Evolutionary conservation across 1,140 invertebrate genomes (phyloP).

Genomic region (Trichogramma pretiosum): DNA sequence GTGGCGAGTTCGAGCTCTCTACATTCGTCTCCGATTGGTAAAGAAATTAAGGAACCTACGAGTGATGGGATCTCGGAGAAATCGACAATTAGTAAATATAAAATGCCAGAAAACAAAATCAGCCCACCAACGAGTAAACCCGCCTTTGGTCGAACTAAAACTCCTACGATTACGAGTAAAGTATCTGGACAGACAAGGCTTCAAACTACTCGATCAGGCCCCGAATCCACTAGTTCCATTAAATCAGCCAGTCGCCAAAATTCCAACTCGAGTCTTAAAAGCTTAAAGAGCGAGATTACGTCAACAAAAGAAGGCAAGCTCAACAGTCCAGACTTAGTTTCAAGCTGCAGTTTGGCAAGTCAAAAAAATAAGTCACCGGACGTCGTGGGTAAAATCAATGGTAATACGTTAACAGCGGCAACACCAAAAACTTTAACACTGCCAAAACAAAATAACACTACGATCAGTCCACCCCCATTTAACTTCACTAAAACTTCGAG

Average conservation of each 20-base stretch:
- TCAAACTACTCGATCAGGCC: too few relatives aligned
- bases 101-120: too few relatives aligned
- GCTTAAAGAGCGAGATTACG: conserved; percentile 1
- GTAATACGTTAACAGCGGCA: conserved; percentile 15
- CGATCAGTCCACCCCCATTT: conserved; percentile 27
- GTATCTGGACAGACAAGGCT: too few relatives aligned
- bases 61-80: too few relatives aligned
- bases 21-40: background rate
- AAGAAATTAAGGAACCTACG: too few relatives aligned
- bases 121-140: conserved; percentile 18
- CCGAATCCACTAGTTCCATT: too few relatives aligned
- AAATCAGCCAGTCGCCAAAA: conserved; percentile 17
- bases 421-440: conserved; percentile 25
- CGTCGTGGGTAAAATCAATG: conserved; percentile 32
- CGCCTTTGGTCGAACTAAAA: conserved; percentile 31
- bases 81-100: too few relatives aligned
- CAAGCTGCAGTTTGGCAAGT: conserved; percentile 47
- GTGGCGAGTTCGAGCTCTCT: background rate
- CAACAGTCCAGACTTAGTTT: conserved; percentile 64
- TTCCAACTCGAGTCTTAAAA: conserved; percentile 22
- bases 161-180: too few relatives aligned
- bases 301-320: conserved; percentile 4
- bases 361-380: conserved; percentile 51
- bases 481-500: conserved; percentile 24
- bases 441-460: conserved; percentile 17